These are phyloP conservation scores for Syngnathus rostellatus DNA, from an alignment of 2,797 vertebrate genomes.

Conservation along the genomic window DNA sequence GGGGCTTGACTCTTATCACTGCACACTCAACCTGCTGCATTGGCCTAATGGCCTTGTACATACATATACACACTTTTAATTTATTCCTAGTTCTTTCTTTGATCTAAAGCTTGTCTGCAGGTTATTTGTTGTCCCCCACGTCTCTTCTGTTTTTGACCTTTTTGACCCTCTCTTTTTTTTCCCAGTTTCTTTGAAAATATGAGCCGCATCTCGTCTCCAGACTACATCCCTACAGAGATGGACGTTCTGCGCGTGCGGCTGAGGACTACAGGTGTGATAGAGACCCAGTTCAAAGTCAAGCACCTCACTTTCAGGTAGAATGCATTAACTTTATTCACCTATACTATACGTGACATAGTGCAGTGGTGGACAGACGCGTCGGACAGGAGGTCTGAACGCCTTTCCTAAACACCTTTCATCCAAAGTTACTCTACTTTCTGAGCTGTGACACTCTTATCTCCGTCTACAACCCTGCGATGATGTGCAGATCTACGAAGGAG, in stretches of 20 bases:
- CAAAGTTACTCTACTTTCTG: constrained; percentile 6
- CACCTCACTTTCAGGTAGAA: constrained; percentile 70
- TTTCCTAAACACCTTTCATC: background rate
- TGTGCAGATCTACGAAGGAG: constrained; percentile 25
- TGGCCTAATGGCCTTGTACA: background rate
- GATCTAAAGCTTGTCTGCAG: constrained; percentile 45
- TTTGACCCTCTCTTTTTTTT: background rate
- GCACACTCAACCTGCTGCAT: constrained; percentile 14
- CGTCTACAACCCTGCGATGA: constrained; percentile 26
- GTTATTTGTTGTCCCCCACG: constrained; percentile 16
- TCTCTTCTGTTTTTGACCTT: constrained; percentile 8
- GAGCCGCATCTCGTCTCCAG: constrained; percentile 57
- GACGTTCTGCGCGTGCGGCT: constrained; percentile 71
- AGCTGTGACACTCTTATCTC: constrained; percentile 41
- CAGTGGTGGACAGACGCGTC: background rate
- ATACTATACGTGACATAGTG: background rate
- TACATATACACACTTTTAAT: constrained; percentile 8
- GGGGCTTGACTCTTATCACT: constrained; percentile 49
- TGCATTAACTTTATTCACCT: background rate
- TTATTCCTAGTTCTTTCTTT: constrained; percentile 30
- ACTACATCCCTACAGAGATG: constrained; percentile 68
- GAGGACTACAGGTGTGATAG: constrained; percentile 70
- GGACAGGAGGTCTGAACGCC: background rate
- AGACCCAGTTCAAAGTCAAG: constrained; percentile 74
- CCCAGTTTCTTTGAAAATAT: constrained; percentile 72